These are phyloP conservation scores for Nomada fucata DNA, from an alignment of 2,888 invertebrate species.

Conservation along the genomic window DNA sequence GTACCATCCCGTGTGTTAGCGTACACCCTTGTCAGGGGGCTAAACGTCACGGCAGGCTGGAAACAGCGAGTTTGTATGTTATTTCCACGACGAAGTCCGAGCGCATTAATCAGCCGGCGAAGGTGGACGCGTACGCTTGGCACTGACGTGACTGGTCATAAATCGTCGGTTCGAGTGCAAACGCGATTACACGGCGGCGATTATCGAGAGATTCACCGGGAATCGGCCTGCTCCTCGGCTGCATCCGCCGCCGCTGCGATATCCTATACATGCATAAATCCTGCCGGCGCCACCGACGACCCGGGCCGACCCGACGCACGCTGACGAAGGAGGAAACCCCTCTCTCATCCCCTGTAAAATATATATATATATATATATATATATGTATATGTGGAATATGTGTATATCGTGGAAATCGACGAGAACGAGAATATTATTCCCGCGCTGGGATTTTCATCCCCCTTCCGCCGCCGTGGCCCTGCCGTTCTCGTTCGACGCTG, in stretches of 20 bases:
- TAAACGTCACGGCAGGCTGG: background rate
- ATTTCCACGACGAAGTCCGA: constrained; percentile 51
- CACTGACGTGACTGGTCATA: constrained; percentile 69
- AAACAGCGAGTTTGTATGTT: constrained; percentile 44
- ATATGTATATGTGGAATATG: background rate
- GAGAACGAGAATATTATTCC: constrained; percentile 28
- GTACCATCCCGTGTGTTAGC: too few relatives aligned
- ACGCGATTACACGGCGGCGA: constrained; percentile 71
- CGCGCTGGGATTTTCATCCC: constrained; percentile 1
- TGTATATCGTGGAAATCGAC: constrained; percentile 27
- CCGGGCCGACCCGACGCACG: constrained; percentile 26
- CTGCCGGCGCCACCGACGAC: constrained; percentile 19
- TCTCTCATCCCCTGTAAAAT: constrained; percentile 3
- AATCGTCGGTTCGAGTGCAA: constrained; percentile 70
- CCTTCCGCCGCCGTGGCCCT: background rate
- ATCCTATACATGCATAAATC: constrained; percentile 60
- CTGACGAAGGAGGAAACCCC: constrained; percentile 53
- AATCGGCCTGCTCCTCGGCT: constrained; percentile 49
- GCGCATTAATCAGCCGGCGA: constrained; percentile 65
- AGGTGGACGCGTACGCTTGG: constrained; percentile 51
- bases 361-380: background rate
- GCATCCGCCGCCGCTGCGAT: constrained; percentile 10
- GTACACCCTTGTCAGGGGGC: background rate
- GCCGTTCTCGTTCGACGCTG: too few relatives aligned
- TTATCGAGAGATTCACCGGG: constrained; percentile 64